Base-by-base conservation (phyloP, 1,140 invertebrate species). In the Melitaea cinxia region DNA sequence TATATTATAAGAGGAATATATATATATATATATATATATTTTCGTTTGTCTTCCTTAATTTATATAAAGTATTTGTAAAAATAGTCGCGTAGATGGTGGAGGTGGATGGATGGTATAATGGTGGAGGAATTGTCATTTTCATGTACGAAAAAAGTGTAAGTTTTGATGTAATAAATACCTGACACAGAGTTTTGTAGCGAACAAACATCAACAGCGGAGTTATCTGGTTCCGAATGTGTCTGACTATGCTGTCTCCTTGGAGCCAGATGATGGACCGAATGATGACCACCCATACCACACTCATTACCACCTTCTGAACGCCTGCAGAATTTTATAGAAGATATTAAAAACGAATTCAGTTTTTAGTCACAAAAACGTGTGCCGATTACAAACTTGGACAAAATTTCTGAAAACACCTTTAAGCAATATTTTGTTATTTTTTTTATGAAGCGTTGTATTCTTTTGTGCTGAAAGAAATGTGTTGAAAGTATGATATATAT, bases 141-240 rank as follows among this genome's bases (percentile, higher is more conserved):
- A n/a, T n/a, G n/a, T n/a, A n/a, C n/a, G n/a, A n/a, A n/a, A n/a
- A n/a, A n/a, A n/a, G n/a, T n/a, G n/a, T n/a, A n/a, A n/a, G n/a
- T n/a, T n/a, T n/a, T n/a, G n/a, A n/a, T n/a, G n/a, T n/a, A n/a
- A n/a, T n/a, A n/a, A n/a, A 56, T 54, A 78, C 74, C 74, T 26
- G 78, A 76, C 6, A 80, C 75, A 39, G 75, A 78, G 53, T 78
- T 80, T 39, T 80, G 76, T 0, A 78, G 35, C 14, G 88, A 89
- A 10, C 83, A 68, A 9, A 88, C 83, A 71, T 91, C 83, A 0
- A 91, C 90, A 2, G 87, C 90, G 0, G 90, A 92, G 76, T 91
- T 92, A 63, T 93, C 92, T 0, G 93, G 93, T 81, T 94, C 93
- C 1, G 93, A 94, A 74, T 94, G 93, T 0, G 93, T 94, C 77